phyloP scores from a whole-genome alignment of 1,140 invertebrate species.

The Cotesia typhae region DNA sequence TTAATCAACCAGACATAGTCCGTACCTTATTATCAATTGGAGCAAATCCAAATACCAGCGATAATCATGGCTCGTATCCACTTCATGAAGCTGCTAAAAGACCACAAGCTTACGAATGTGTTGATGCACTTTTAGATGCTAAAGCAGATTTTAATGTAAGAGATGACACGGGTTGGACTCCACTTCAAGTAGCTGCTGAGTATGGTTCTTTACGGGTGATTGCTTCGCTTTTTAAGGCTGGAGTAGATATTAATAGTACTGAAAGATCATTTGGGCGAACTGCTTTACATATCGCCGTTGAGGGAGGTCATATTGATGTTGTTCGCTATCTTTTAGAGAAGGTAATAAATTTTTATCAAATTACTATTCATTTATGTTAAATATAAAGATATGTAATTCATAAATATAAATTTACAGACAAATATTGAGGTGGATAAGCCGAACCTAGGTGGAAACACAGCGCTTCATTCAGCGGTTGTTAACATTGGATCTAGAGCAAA shows the following conservation, averaged over 20 bases:
- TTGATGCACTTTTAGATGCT: conserved; percentile 46
- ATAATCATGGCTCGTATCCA: conserved; percentile 64
- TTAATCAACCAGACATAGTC: conserved; percentile 59
- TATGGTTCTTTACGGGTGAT: conserved; percentile 64
- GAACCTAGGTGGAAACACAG: conserved; percentile 59
- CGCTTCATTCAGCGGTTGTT: conserved; percentile 56
- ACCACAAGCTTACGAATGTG: conserved; percentile 43
- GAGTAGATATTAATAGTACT: conserved; percentile 63
- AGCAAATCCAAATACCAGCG: conserved; percentile 64
- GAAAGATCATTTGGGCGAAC: conserved; percentile 68
- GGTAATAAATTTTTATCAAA: conserved; percentile 39
- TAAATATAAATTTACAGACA: conserved; percentile 44
- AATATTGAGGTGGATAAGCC: conserved; percentile 56
- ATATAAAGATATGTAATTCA: not conserved
- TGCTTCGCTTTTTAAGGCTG: conserved; percentile 61
- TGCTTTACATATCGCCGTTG: conserved; percentile 69
- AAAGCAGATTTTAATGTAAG: conserved; percentile 44
- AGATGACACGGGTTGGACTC: conserved; percentile 62
- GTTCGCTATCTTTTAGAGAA: conserved; percentile 65
- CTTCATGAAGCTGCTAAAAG: conserved; percentile 65
- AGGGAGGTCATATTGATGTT: conserved; percentile 61
- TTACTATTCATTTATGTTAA: conserved; percentile 29
- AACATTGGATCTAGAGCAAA: conserved; percentile 48
- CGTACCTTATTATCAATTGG: conserved; percentile 57
- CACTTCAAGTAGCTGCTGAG: conserved; percentile 66